These are phyloP conservation scores for Drosophila auraria DNA, from an alignment of 1,140 invertebrate genomes.

Conservation along the genomic window DNA sequence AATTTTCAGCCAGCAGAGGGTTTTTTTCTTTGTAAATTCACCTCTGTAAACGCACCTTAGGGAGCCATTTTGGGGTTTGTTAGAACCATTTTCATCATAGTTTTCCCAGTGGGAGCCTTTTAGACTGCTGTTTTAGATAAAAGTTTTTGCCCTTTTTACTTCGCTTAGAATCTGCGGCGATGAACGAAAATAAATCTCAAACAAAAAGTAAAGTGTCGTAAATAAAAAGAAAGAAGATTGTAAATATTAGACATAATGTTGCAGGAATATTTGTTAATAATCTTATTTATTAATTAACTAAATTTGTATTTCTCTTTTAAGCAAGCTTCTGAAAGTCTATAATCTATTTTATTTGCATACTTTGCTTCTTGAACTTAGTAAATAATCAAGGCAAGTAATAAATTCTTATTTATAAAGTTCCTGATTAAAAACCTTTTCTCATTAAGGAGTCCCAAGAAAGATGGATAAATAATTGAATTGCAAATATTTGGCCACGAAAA, in stretches of 20 bases:
- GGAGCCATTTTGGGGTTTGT: background rate
- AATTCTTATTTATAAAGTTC: no score
- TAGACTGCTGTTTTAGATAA: background rate
- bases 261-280: background rate
- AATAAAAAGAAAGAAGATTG: background rate
- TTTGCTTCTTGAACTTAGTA: background rate
- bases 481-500: conserved; percentile 8
- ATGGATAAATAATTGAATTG: background rate
- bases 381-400: background rate
- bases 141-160: background rate
- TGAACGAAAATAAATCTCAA: background rate
- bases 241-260: background rate
- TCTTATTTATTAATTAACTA: no score
- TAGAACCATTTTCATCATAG: background rate
- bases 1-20: background rate
- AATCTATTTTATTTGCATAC: background rate
- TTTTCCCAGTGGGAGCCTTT: background rate
- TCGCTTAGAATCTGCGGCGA: background rate
- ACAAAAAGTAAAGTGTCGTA: background rate
- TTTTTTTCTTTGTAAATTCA: background rate
- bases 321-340: background rate
- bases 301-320: background rate
- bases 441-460: background rate
- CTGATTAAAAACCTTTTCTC: background rate
- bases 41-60: no score